Evolutionary conservation across 2,113 vertebrate species (phyloP), one percentile per base, ranked within the genome.

Genomic region (Patagioenas fasciata): DNA sequence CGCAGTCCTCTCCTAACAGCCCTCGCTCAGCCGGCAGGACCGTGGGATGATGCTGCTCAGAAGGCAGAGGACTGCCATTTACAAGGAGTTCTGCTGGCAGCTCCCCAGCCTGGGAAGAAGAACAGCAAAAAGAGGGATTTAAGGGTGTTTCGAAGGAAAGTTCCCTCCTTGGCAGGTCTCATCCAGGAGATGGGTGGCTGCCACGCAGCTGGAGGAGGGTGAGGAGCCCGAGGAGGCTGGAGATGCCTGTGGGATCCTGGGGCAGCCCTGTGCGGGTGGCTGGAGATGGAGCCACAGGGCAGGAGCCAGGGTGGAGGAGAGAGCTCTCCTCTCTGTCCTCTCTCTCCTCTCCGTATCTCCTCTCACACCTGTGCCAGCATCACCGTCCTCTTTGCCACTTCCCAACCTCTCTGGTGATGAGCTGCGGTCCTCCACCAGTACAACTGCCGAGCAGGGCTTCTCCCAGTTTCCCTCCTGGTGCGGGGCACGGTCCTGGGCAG

Each of bases 41-140:
- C 31, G 66, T 91, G 90, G 94, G 95, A 62, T 93, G 95, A 4
- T 66, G 94, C 92, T 4, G 8, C 80, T 93, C 77, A 38, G 91
- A 85, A 96, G 89, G 69, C 89, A 88, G 88, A 91, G 66, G 20
- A 77, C 88, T 96, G 95, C 65, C 80, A 80, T 95, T 97, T 92
- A 61, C 88, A 86, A 86, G 80, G 75, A 88, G 65, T 84, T 96
- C 65, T 95, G 67, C 84, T 94, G 91, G 94, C 94, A 92, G 42
- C 86, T 34, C 29, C 83, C 91, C 89, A 93, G 77, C 48, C 83
- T 0, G 3, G 47, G 64, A 72, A 80, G 89, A 83, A 84, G 93
- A 93, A 74, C 86, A 92, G 83, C 36, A 11, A 54, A 88, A 84
- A 85, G 20, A 51, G 74, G 58, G 83, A 61, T 91, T 88, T 85